phyloP scores from a whole-genome alignment of 2,888 invertebrate genomes.

The Troglohyphantes excavatus region DNA sequence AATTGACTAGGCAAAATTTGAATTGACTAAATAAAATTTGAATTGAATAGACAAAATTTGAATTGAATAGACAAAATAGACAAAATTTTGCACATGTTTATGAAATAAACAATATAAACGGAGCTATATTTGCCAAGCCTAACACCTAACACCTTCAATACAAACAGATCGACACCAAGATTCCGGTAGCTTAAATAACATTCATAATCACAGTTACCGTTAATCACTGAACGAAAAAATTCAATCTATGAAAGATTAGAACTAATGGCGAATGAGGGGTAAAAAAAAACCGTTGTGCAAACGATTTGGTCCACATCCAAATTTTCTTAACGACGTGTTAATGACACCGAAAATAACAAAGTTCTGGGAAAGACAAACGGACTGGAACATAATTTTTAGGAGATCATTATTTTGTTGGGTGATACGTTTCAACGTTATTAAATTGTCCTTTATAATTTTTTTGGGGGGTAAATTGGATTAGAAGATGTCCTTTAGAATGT shows the following conservation, averaged over 20 bases:
- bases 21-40: no score
- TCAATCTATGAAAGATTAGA: constrained; percentile 46
- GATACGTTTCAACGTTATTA: constrained; percentile 14
- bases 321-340: constrained; percentile 75
- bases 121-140: no score
- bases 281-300: constrained; percentile 21
- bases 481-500: no score
- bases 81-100: no score
- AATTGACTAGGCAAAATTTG: no score
- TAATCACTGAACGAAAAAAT: constrained; percentile 46
- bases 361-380: constrained; percentile 38
- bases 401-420: not conserved
- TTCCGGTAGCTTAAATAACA: constrained; percentile 5
- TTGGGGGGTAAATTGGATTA: no score
- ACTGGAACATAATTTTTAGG: constrained; percentile 40
- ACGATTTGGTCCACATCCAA: constrained; percentile 70
- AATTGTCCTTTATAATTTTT: not conserved
- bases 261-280: constrained; percentile 57
- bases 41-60: no score
- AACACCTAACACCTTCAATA: no score
- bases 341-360: constrained; percentile 75
- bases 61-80: no score
- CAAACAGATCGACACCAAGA: no score
- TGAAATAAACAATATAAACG: no score
- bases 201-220: constrained; percentile 33